Conservation (phyloP, 2,113 vertebrate species). For the Neodontobutis hainanensis region DNA sequence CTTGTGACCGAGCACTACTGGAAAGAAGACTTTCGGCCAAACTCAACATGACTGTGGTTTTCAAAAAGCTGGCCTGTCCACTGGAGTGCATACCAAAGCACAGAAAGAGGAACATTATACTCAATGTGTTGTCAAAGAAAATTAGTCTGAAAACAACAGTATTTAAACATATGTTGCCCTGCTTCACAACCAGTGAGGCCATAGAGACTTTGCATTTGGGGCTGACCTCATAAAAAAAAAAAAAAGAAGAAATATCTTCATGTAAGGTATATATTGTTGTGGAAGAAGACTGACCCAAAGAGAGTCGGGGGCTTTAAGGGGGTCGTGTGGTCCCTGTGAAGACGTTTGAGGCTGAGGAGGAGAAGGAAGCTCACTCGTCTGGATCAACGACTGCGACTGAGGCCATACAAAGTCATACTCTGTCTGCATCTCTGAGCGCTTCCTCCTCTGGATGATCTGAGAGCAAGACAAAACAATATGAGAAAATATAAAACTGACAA, state of each 20-base stretch:
- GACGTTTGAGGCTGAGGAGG: constrained; percentile 71
- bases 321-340: constrained; percentile 63
- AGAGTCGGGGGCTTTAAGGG: constrained; percentile 66
- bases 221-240: background rate
- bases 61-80: constrained; percentile 12
- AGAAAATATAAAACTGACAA: background rate
- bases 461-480: background rate
- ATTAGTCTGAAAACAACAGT: constrained; percentile 5
- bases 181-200: background rate
- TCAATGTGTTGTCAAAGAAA: constrained; percentile 6
- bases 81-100: constrained; percentile 13
- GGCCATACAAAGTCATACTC: constrained; percentile 85
- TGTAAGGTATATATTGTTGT: background rate
- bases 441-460: constrained; percentile 93
- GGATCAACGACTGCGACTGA: constrained; percentile 74
- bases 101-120: constrained; percentile 14
- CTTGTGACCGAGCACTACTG: constrained; percentile 1
- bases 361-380: constrained; percentile 69
- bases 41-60: constrained; percentile 36
- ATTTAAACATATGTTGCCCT: constrained; percentile 1
- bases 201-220: background rate
- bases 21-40: constrained; percentile 15
- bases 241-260: background rate
- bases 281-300: constrained; percentile 86
- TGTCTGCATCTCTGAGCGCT: constrained; percentile 81